A percentile compares a stretch with the other conserved stretches of the same genome.
phyloP scores from a whole-genome alignment of 2,888 invertebrate genomes.

The Incurvaria masculella region DNA sequence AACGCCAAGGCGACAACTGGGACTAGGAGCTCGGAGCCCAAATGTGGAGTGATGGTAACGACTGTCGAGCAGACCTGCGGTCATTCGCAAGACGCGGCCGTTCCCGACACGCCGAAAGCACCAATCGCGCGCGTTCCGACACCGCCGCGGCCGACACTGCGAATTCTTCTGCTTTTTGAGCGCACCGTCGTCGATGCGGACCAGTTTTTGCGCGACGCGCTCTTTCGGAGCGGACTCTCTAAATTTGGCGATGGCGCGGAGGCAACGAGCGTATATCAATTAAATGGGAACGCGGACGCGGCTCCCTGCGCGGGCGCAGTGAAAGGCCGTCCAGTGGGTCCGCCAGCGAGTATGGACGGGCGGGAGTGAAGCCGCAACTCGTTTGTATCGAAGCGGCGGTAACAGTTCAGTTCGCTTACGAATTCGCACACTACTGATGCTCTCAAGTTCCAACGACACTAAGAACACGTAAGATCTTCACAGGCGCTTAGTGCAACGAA shows the following conservation, averaged over 20 bases:
- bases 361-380: too few relatives aligned
- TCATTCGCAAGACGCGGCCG: not conserved
- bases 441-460: too few relatives aligned
- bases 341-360: not conserved
- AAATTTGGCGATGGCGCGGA: not conserved
- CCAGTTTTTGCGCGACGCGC: not conserved
- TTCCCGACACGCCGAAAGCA: not conserved
- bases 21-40: too few relatives aligned
- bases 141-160: not conserved
- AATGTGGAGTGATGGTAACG: too few relatives aligned
- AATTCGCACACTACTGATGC: too few relatives aligned
- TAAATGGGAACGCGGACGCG: not conserved
- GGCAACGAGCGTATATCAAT: not conserved
- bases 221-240: not conserved
- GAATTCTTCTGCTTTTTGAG: not conserved
- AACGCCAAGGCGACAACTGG: too few relatives aligned
- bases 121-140: not conserved
- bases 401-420: too few relatives aligned
- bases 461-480: too few relatives aligned
- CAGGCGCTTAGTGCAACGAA: too few relatives aligned
- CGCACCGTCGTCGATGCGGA: not conserved
- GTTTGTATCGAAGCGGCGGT: too few relatives aligned
- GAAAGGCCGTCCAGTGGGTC: not conserved
- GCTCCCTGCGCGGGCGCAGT: not conserved
- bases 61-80: too few relatives aligned